Percentiles rank a stretch among this genome's conserved stretches.
Evolutionary conservation across 2,797 vertebrate species (phyloP).

Genomic region (Gambelia wislizenii): DNA sequence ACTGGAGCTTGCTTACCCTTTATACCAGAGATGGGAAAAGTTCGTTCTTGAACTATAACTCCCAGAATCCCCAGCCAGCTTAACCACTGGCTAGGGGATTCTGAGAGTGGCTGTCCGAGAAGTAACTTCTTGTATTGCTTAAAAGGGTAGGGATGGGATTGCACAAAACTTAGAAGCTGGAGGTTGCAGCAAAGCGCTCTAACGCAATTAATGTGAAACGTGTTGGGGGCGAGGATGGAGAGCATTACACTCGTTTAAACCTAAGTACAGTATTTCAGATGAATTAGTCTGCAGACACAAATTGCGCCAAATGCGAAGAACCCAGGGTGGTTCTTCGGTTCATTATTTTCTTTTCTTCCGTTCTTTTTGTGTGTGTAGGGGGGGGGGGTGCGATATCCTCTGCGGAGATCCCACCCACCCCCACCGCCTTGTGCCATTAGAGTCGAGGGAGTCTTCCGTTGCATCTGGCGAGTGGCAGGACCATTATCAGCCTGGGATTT

Average conservation of each 20-base stretch:
- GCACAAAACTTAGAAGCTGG: neutral
- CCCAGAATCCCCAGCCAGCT: no score
- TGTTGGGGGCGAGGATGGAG: neutral
- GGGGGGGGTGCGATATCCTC: neutral
- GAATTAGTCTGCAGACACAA: neutral
- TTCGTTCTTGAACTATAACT: no score
- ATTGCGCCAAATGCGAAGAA: neutral
- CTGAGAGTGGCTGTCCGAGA: no score
- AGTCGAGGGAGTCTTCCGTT: neutral
- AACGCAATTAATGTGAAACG: neutral
- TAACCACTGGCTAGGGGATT: no score
- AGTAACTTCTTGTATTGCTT: neutral
- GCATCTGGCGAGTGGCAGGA: constrained; percentile 41
- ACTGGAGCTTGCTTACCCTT: no score
- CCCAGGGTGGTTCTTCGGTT: rapidly evolving
- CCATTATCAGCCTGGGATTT: constrained; percentile 64
- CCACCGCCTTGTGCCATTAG: no score
- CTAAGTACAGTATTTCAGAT: neutral
- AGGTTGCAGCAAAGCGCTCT: no score
- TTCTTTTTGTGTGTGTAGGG: no score
- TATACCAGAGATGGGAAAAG: no score
- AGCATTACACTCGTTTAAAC: neutral
- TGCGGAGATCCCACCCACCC: neutral
- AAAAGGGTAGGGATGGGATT: neutral
- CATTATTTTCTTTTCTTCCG: neutral